phyloP scores from a whole-genome alignment of 1,140 invertebrate species.

The Sarcophaga peregrina region DNA sequence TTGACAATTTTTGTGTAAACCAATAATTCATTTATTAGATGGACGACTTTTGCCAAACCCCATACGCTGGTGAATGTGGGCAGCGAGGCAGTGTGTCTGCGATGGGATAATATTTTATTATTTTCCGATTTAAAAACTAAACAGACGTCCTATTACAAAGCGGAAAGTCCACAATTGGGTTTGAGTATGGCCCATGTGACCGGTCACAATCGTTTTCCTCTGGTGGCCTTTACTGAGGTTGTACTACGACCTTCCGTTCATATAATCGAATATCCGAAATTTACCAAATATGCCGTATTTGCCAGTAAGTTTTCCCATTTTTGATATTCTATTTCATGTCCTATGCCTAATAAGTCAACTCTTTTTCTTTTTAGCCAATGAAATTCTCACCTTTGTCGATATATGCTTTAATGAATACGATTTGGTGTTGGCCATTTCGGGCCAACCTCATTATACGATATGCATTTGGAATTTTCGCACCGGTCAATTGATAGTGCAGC shows the following conservation, averaged over 20 bases:
- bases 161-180: conserved; percentile 52
- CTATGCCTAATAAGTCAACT: not conserved
- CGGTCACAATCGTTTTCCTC: conserved; percentile 57
- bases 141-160: conserved; percentile 50
- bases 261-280: conserved; percentile 57
- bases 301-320: conserved; percentile 49
- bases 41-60: conserved; percentile 31
- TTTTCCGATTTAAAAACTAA: conserved; percentile 54
- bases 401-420: conserved; percentile 55
- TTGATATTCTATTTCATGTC: not conserved
- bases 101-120: conserved; percentile 51
- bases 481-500: conserved; percentile 42
- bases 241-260: conserved; percentile 50
- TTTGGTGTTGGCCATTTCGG: conserved; percentile 51
- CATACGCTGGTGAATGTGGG: conserved; percentile 52
- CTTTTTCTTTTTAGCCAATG: not conserved
- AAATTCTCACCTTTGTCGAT: conserved; percentile 46
- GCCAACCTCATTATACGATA: conserved; percentile 49
- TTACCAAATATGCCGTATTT: conserved; percentile 50
- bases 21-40: not conserved
- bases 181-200: conserved; percentile 48
- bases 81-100: conserved; percentile 53
- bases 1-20: not conserved
- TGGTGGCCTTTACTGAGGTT: conserved; percentile 56
- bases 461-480: conserved; percentile 58